A percentile compares a stretch with the other conserved stretches of the same genome.
phyloP scores from a whole-genome alignment of 2,113 vertebrate species.

The Sula dactylatra region DNA sequence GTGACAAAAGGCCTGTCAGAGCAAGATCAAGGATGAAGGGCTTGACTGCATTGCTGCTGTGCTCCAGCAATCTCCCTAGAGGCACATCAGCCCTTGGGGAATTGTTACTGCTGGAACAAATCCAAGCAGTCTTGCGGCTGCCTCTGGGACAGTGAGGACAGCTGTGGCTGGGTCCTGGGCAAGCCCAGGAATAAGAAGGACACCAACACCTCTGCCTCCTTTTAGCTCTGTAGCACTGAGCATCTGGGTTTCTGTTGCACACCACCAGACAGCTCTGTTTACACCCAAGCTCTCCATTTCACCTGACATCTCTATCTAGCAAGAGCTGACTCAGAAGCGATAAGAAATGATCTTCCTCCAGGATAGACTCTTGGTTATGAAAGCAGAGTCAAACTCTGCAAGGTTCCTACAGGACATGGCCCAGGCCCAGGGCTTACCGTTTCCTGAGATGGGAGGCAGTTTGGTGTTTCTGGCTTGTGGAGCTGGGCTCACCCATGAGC shows the following conservation, averaged over 20 bases:
- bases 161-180: not conserved
- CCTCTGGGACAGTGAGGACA: not conserved
- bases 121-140: not conserved
- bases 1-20: not conserved
- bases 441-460: constrained; percentile 92
- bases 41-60: not conserved
- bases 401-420: not conserved
- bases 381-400: not conserved
- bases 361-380: not conserved
- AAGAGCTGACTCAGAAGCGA: not conserved
- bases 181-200: not conserved
- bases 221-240: not conserved
- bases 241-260: not conserved
- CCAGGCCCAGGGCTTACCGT: constrained; percentile 74
- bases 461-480: constrained; percentile 87
- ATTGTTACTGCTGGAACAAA: not conserved
- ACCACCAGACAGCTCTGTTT: not conserved
- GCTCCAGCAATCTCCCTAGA: not conserved
- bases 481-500: constrained; percentile 86
- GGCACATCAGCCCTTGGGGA: not conserved
- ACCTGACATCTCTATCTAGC: not conserved
- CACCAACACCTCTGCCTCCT: not conserved
- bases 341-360: not conserved
- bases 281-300: not conserved
- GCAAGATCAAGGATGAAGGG: not conserved